Evolutionary conservation across 1,140 invertebrate species (phyloP).

Genomic region (Pemphigus obesinymphae): DNA sequence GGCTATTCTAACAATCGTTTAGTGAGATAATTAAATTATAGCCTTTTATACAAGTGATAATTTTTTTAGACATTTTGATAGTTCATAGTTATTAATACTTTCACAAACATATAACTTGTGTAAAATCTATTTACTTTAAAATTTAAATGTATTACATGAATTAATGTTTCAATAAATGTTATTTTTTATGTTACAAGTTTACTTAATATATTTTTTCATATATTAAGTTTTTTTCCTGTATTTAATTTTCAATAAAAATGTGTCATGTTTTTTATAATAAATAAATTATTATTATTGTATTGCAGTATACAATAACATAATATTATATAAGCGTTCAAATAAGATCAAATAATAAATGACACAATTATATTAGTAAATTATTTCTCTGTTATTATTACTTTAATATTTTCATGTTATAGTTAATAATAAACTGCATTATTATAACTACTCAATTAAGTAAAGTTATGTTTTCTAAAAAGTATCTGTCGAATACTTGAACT

Average conservation of each 20-base stretch:
- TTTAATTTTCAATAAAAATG: not conserved
- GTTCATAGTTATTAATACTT: not conserved
- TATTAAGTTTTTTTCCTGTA: not conserved
- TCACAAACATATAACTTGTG: not conserved
- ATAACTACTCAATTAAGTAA: too few relatives aligned
- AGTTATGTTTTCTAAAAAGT: too few relatives aligned
- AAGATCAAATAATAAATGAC: too few relatives aligned
- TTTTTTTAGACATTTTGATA: not conserved
- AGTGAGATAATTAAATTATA: not conserved
- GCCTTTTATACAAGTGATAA: not conserved
- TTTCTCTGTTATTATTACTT: too few relatives aligned
- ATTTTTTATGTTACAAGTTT: not conserved
- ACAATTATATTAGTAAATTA: too few relatives aligned
- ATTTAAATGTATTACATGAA: not conserved
- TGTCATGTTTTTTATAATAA: too few relatives aligned
- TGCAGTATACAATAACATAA: too few relatives aligned
- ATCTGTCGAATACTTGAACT: too few relatives aligned
- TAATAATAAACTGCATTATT: too few relatives aligned
- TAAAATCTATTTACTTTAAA: not conserved
- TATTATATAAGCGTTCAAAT: too few relatives aligned
- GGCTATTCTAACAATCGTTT: not conserved
- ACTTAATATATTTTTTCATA: not conserved
- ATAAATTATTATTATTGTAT: too few relatives aligned
- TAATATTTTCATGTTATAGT: too few relatives aligned
- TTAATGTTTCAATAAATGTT: slow-evolving; percentile 15